A percentile compares a stretch with the other conserved stretches of the same genome.
Evolutionary conservation across 1,140 invertebrate species (phyloP).

Genomic region (Euura saliciscinereae): DNA sequence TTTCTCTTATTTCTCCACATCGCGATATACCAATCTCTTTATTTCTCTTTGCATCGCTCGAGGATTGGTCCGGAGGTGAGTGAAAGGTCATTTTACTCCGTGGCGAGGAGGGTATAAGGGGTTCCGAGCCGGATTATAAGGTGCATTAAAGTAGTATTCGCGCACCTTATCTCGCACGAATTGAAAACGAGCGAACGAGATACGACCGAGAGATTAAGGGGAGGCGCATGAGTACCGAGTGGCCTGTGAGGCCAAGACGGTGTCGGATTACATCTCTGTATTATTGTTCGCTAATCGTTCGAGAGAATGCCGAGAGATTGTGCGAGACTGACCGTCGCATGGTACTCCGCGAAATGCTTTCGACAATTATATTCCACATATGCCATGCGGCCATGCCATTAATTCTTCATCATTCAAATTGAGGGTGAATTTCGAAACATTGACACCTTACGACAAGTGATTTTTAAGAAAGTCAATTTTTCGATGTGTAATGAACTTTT

Average conservation of each 20-base stretch:
- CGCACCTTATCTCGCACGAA: background rate
- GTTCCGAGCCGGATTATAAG: background rate
- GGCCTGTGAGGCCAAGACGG: background rate
- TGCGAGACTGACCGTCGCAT: background rate
- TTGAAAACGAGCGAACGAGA: background rate
- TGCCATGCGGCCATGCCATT: too few species aligned
- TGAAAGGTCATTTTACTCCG: background rate
- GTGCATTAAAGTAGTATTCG: too few species aligned
- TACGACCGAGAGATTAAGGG: background rate
- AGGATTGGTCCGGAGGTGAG: background rate
- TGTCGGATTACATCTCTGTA: background rate
- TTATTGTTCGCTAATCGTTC: slow-evolving; percentile 3
- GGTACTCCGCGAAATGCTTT: too few species aligned
- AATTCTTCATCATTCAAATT: too few species aligned
- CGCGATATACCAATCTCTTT: background rate
- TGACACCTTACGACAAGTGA: too few species aligned
- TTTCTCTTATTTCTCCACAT: background rate
- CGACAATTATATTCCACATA: too few species aligned
- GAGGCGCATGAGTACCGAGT: background rate
- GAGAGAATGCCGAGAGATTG: background rate
- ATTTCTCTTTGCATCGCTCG: background rate
- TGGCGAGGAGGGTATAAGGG: background rate
- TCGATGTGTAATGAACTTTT: too few species aligned
- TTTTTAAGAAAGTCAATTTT: too few species aligned
- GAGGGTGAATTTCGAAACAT: too few species aligned